Percentiles rank a stretch among this genome's conserved stretches.
Evolutionary conservation across 2,797 vertebrate genomes (phyloP).

Genomic region (Sebastes wilsoni): DNA sequence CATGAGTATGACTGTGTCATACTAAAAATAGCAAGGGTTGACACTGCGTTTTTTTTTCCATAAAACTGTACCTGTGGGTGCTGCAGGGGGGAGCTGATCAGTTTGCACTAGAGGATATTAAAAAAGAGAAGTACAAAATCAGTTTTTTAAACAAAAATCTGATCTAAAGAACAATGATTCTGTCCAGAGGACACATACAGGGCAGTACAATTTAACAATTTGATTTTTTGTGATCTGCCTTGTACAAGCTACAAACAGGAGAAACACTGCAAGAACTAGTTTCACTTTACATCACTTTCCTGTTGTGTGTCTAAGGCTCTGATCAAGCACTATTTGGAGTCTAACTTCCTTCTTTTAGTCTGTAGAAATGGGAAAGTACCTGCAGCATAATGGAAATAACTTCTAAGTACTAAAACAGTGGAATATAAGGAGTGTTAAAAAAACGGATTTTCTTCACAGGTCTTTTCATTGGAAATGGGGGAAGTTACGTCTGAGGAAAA

Average conservation of each 20-base stretch:
- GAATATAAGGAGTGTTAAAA: constrained; percentile 35
- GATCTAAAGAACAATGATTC: neutral
- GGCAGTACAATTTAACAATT: neutral
- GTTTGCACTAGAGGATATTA: constrained; percentile 48
- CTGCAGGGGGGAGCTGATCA: constrained; percentile 36
- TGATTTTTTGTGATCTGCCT: neutral
- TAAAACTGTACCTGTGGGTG: constrained; percentile 71
- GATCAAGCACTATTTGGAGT: constrained; percentile 54
- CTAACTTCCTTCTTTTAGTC: constrained; percentile 70
- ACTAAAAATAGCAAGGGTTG: neutral
- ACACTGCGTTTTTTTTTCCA: constrained; percentile 1
- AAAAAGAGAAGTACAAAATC: constrained; percentile 7
- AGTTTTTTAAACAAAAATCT: neutral
- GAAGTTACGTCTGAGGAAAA: neutral
- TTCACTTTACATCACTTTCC: constrained; percentile 77
- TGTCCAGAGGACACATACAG: neutral
- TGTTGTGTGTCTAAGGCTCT: constrained; percentile 47
- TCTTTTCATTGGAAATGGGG: neutral
- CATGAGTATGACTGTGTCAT: neutral
- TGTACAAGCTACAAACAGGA: constrained; percentile 11
- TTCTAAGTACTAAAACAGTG: constrained; percentile 29
- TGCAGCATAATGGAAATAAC: constrained; percentile 64
- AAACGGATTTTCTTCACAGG: neutral
- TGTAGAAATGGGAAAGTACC: constrained; percentile 82
- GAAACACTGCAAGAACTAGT: constrained; percentile 56